Evolutionary conservation across 2,888 invertebrate species (phyloP), one percentile per base, ranked within the genome.

Genomic region (Caenorhabditis becei): DNA sequence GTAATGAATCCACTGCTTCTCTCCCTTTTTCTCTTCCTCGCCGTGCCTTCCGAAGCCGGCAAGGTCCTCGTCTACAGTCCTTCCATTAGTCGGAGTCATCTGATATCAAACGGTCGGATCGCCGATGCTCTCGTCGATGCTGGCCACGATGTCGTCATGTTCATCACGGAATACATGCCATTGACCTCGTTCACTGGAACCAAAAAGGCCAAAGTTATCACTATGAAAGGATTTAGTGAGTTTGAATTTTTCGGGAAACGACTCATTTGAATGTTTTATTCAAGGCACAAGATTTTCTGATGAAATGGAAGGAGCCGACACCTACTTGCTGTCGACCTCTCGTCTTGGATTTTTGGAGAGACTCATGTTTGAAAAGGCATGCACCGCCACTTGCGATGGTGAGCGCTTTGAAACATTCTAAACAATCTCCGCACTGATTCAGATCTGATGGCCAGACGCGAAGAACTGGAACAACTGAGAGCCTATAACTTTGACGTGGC

Each of bases 81-180:
- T 20, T 85, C 83, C 20, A 79, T 83, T 16, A 82, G 80, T 53
- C 61, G 67, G 23, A 78, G 82, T 79, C 88, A 88, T 77, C 77
- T 88, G 58, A 86, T 87, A 37, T 83, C 84, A n/a, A 87, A 88
- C 67, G 86, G 83, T 18, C 44, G 87, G 26, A 86, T 88, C 41
- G 88, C 88, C 1, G 88, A 88, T 59, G 83, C 87, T 4, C 80
- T 88, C 23, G 87, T 84, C 1, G 83, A 82, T 28, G 88, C 86
- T 32, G 88, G 87, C 10, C 88, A 88, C 69, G 84, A 88, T 53
- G 88, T 88, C 53, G 88, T 83, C 18, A 77, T 88, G 69, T 87
- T 88, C 70, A 87, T 88, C n/a, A 82, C 83, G 8, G 88, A 87
- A 65, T 85, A 87, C 58, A 74, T 78, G 26, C 47, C 70, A 5